Conservation (phyloP, 1,140 invertebrate species). For the Parapsyche elsis region DNA sequence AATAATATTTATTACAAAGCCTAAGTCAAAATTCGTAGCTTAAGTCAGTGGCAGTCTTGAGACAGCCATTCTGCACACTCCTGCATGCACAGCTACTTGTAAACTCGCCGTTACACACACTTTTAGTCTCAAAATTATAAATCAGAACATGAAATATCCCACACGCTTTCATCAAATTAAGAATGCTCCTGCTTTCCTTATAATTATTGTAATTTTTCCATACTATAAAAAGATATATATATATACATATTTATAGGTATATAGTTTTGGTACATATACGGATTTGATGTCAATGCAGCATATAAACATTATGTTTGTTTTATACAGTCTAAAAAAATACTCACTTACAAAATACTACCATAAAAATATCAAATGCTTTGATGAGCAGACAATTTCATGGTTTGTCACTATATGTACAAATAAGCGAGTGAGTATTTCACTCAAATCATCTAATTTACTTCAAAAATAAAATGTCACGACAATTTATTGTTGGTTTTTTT, state of each 20-base stretch:
- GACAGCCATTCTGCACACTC: conserved; percentile 43
- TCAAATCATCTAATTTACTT: conserved; percentile 1
- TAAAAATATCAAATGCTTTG: conserved; percentile 28
- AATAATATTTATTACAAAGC: conserved; percentile 54
- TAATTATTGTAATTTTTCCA: conserved; percentile 20
- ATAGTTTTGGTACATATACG: not conserved
- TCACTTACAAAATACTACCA: conserved; percentile 31
- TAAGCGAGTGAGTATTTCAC: conserved; percentile 4
- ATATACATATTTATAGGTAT: not conserved
- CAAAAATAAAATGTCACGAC: conserved; percentile 30
- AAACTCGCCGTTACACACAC: conserved; percentile 20
- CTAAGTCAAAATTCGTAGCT: conserved; percentile 56
- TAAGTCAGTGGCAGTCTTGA: conserved; percentile 51
- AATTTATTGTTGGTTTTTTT: not conserved
- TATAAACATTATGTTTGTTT: conserved; percentile 1
- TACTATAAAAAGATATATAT: conserved; percentile 22
- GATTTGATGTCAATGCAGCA: conserved; percentile 9
- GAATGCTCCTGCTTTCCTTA: conserved; percentile 29
- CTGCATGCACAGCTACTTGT: conserved; percentile 32
- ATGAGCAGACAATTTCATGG: conserved; percentile 6
- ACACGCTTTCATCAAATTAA: conserved; percentile 18
- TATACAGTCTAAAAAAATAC: conserved; percentile 31
- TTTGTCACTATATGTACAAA: conserved; percentile 4
- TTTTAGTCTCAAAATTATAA: conserved; percentile 17
- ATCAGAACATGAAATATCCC: not conserved